Evolutionary conservation across 2,113 vertebrate species (phyloP).

Genomic region (Ictalurus furcatus): DNA sequence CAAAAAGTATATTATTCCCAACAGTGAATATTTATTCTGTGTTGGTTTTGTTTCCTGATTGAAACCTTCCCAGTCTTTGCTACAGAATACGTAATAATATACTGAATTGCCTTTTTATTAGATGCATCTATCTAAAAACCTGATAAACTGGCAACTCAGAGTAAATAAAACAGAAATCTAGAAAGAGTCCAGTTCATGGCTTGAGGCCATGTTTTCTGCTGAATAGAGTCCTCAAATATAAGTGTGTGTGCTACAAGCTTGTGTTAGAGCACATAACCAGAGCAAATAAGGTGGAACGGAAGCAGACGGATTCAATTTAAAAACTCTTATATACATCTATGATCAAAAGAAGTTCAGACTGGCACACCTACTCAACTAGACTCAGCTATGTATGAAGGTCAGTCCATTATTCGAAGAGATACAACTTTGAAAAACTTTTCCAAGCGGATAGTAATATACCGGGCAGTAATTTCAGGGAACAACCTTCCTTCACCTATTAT

Average conservation of each 20-base stretch:
- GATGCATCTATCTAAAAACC: not conserved
- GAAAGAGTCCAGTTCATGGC: not conserved
- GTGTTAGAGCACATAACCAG: constrained; percentile 15
- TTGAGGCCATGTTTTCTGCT: not conserved
- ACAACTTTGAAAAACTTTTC: not conserved
- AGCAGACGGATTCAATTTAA: constrained; percentile 6
- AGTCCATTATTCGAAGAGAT: not conserved
- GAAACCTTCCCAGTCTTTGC: not conserved
- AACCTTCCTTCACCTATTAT: not conserved
- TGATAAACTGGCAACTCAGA: not conserved
- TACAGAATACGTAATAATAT: not conserved
- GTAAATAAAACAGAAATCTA: constrained; percentile 7
- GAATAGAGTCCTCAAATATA: not conserved
- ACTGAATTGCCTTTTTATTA: constrained; percentile 6
- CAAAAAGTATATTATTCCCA: not conserved
- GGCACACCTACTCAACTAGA: constrained; percentile 6
- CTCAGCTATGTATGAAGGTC: constrained; percentile 13
- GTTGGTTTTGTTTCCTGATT: not conserved
- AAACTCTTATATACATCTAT: not conserved
- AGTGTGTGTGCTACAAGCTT: constrained; percentile 15
- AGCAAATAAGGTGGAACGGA: not conserved
- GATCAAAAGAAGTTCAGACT: constrained; percentile 5
- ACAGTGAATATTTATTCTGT: not conserved
- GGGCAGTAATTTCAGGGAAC: not conserved
- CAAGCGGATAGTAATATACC: not conserved